Base-by-base conservation (phyloP, 1,140 invertebrate species). In the Drosophila repleta region DNA sequence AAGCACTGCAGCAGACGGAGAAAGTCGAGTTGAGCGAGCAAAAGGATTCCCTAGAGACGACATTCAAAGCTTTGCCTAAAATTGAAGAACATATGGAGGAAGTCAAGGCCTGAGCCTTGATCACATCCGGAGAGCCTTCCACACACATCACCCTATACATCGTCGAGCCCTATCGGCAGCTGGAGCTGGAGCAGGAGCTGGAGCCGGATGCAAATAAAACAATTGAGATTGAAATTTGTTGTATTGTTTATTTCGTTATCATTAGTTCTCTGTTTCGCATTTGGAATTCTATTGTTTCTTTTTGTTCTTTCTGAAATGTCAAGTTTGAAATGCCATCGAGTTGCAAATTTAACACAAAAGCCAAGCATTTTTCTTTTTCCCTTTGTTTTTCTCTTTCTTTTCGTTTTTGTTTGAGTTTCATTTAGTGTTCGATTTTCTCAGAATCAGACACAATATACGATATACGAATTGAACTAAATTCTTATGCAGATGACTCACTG, bases 1-100 rank as follows among this genome's bases (percentile, higher is more conserved):
- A n/a, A n/a, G n/a, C n/a, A 17, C 79, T 95, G 37, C 93, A 94
- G 57, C 95, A 53, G 45, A 60, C 0, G 5, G 24, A 20, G 15
- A 24, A 20, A 21, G 5, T 2, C 17, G 39, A 39, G 4, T 13
- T 37, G 37, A 17, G 29, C 24, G 24, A 26, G 24, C 4, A 29
- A 8, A 3, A 20, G 15, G 1, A 18, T 35, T 2, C 32, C 11
- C 11, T 6, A 35, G 8, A 35, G 32, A 2, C 32, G 13, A 15
- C 26, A 7, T 17, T 21, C 4, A 53, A 37, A 39, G 1, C 21
- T 24, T 15, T n/a, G 46, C 46, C 18, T 15, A 52, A 18, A 20
- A 13, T 29, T 26, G 39, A 18, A 3, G 55, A 26, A 26, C 17
- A 3, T 15, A 11, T 39, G 3, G 6, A 43, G 39, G 39, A 43